Evolutionary conservation across 2,113 vertebrate genomes (phyloP).

Genomic region (Naja naja): DNA sequence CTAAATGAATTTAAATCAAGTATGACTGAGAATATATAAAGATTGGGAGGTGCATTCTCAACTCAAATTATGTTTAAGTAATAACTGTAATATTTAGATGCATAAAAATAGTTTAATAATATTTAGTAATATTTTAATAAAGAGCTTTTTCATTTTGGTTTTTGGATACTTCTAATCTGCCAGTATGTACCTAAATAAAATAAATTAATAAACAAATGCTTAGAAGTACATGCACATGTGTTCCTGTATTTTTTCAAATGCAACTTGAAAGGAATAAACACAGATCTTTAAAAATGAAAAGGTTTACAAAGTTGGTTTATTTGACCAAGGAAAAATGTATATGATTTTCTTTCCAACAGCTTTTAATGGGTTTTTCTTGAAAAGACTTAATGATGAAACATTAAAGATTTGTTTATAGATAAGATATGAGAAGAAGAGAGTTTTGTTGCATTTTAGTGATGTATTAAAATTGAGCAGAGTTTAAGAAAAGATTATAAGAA

Average conservation of each 20-base stretch:
- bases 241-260: not conserved
- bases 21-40: not conserved
- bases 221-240: not conserved
- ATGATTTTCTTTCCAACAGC: not conserved
- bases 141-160: not conserved
- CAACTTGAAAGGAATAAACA: not conserved
- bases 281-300: not conserved
- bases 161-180: not conserved
- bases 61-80: not conserved
- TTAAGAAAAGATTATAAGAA: not conserved
- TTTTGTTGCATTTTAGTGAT: not conserved
- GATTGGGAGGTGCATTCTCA: not conserved
- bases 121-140: not conserved
- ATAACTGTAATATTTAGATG: not conserved
- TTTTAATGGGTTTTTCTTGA: not conserved
- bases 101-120: not conserved
- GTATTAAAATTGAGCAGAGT: not conserved
- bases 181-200: not conserved
- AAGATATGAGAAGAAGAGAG: not conserved
- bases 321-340: not conserved
- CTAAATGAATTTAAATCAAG: not conserved
- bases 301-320: not conserved
- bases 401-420: not conserved
- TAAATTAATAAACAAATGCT: not conserved
- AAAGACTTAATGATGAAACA: not conserved